phyloP scores from a whole-genome alignment of 2,113 vertebrate genomes.

The Pollimyrus isidori region DNA sequence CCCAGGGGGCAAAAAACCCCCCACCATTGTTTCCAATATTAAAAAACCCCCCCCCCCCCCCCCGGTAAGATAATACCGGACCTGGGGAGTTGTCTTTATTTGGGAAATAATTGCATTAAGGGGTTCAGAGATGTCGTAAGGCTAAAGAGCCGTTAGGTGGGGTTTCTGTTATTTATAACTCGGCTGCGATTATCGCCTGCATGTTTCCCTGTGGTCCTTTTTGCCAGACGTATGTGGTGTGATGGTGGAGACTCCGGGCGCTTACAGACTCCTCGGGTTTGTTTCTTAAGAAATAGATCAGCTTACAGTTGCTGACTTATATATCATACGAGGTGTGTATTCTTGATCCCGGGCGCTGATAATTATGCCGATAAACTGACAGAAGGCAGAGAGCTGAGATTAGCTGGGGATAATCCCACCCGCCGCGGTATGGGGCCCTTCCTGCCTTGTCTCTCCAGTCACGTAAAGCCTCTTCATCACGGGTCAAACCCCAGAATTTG shows the following conservation, averaged over 20 bases:
- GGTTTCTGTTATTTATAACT: slow-evolving; percentile 53
- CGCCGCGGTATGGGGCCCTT: not conserved
- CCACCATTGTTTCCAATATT: too few species aligned
- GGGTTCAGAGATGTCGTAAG: slow-evolving; percentile 42
- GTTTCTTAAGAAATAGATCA: slow-evolving; percentile 15
- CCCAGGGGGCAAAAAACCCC: too few species aligned
- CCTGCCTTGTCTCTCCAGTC: not conserved
- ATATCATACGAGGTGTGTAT: slow-evolving; percentile 49
- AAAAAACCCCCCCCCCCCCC: too few species aligned
- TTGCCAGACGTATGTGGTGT: slow-evolving; percentile 32
- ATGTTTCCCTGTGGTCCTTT: slow-evolving; percentile 45
- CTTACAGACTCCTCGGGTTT: slow-evolving; percentile 13
- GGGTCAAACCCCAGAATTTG: slow-evolving; percentile 6
- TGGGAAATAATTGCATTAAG: slow-evolving; percentile 53
- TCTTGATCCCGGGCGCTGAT: slow-evolving; percentile 45
- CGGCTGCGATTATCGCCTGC: slow-evolving; percentile 41
- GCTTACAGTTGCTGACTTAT: slow-evolving; percentile 40
- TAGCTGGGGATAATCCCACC: not conserved
- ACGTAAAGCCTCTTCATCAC: not conserved
- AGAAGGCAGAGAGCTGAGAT: slow-evolving; percentile 37
- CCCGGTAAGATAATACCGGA: slow-evolving; percentile 49
- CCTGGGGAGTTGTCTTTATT: slow-evolving; percentile 41
- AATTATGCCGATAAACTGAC: slow-evolving; percentile 51
- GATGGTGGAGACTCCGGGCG: slow-evolving; percentile 16
- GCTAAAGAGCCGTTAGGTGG: slow-evolving; percentile 33